phyloP scores from a whole-genome alignment of 2,797 vertebrate genomes.

The Sylvilagus floridanus region DNA sequence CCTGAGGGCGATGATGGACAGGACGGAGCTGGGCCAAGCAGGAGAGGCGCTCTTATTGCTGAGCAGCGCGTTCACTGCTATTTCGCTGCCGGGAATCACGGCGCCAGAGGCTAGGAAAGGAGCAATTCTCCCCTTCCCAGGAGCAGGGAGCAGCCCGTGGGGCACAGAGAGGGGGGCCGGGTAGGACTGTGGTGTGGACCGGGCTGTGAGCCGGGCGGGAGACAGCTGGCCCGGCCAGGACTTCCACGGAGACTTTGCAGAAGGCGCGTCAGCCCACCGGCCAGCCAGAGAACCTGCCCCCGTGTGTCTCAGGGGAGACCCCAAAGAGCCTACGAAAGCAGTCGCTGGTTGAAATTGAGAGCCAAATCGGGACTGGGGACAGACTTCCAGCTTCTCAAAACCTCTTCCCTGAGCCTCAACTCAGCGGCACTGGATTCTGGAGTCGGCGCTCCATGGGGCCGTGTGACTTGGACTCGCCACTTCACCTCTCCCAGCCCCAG shows the following conservation, averaged over 20 bases:
- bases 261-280: neutral
- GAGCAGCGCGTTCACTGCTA: accelerated
- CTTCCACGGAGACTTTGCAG: neutral
- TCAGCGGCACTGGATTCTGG: neutral
- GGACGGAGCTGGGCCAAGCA: neutral
- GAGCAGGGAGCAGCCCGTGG: neutral
- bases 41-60: neutral
- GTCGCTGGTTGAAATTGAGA: neutral
- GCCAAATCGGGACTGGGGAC: neutral
- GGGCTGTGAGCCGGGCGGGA: neutral
- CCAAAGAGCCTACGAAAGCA: neutral
- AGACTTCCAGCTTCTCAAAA: neutral
- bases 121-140: neutral
- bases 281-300: neutral
- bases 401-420: neutral
- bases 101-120: neutral
- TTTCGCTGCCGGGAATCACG: neutral
- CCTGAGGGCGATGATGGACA: too few relatives aligned
- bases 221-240: accelerated
- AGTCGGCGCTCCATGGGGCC: accelerated
- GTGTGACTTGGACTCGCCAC: neutral
- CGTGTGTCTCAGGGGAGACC: neutral
- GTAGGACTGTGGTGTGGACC: accelerated
- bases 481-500: neutral
- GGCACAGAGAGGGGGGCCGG: neutral